Percentiles rank a stretch among this genome's conserved stretches.
Conservation (phyloP, 2,113 vertebrate genomes). For the Ciconia stormi region DNA sequence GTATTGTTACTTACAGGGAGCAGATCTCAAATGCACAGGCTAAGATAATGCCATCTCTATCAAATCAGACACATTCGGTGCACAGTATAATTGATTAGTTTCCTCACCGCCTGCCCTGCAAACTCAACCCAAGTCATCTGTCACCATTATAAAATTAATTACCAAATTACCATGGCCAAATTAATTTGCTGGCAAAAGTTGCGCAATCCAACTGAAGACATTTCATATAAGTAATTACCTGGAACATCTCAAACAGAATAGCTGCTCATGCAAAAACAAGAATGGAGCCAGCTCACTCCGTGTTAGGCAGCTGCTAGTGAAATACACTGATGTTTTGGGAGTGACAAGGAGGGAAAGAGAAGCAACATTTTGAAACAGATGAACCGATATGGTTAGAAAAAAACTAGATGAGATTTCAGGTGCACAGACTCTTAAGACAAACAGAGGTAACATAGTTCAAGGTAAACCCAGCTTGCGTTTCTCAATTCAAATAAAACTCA, state of each 20-base stretch:
- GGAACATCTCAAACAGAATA: background rate
- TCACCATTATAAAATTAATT: background rate
- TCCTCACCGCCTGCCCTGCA: background rate
- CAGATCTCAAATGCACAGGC: background rate
- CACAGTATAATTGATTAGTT: background rate
- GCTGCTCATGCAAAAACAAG: background rate
- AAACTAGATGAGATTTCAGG: background rate
- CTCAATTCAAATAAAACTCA: background rate
- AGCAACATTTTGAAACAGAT: background rate
- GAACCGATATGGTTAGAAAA: background rate
- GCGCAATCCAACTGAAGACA: background rate
- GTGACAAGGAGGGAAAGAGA: background rate
- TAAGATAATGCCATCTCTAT: background rate
- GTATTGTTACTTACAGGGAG: rapidly evolving
- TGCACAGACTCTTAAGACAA: background rate
- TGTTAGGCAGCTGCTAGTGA: background rate
- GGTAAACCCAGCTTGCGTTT: background rate
- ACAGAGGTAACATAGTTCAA: background rate
- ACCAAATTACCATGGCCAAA: background rate
- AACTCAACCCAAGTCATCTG: background rate
- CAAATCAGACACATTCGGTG: background rate
- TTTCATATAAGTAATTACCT: rapidly evolving
- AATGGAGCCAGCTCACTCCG: background rate
- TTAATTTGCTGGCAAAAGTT: background rate
- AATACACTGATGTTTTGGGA: background rate